Base-by-base conservation (phyloP, 2,797 vertebrate species). In the Xenopus petersii region DNA sequence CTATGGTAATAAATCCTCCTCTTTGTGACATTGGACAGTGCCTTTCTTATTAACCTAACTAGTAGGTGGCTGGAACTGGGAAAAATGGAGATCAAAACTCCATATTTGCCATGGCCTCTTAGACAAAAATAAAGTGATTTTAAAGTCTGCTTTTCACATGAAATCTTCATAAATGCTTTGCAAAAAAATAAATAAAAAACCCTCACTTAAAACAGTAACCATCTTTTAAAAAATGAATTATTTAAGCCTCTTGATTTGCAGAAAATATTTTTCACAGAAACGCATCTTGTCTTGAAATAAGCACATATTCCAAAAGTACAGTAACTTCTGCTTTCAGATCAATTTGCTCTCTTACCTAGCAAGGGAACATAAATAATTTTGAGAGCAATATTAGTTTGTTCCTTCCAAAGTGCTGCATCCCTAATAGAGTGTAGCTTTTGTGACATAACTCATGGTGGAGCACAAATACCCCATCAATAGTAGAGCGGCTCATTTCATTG, bases 401-500 rank as follows among this genome's bases (percentile, higher is more conserved):
- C 80, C 82, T 80, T 82, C 83, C 73, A 80, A 73, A 80, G 72
- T 77, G 11, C 82, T 82, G 85, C 81, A 74, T 82, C 83, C 84
- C 79, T 86, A 84, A 82, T 75, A 75, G 81, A 82, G 84, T 82
- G 75, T 81, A 63, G 79, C 76, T 81, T 84, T 80, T 83, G 84
- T 80, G 81, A 81, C 84, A 67, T 84, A 83, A 78, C 84, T 89
- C 87, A 80, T 10, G 30, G 83, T 81, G 81, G 76, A 84, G 87
- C 80, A 79, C 89, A 86, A 86, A 86, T 84, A 81, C 83, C 87
- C 87, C 86, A 82, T 87, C 89, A 84, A 51, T 65, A 81, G 87
- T 17, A 83, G 60, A 30, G 83, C 51, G 86, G 82, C 86, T 91
- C 89, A 88, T 89, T 88, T 85, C 89, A 76, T 83, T 86, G 87